These are phyloP conservation scores for Exephanes ischioxanthus DNA, from an alignment of 2,888 invertebrate genomes.

Conservation along the genomic window DNA sequence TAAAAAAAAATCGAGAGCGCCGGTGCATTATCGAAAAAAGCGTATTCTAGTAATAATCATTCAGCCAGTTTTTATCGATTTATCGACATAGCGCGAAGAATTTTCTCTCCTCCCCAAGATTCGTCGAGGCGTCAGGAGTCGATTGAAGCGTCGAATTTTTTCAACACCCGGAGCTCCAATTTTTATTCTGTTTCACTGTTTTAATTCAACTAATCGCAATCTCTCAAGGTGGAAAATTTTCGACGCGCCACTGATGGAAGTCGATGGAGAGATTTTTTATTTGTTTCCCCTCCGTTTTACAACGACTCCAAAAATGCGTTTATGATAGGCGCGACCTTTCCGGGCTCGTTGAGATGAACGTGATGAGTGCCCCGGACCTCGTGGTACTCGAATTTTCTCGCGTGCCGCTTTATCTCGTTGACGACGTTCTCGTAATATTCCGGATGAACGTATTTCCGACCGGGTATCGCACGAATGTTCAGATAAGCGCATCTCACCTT, in stretches of 20 bases:
- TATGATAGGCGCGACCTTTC: constrained; percentile 88
- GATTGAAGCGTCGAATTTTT: too few relatives aligned
- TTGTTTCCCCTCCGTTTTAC: not conserved
- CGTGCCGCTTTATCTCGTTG: constrained; percentile 87
- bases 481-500: constrained; percentile 92
- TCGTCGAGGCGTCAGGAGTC: too few relatives aligned
- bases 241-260: not conserved
- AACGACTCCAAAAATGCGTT: constrained; percentile 87
- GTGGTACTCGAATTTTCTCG: constrained; percentile 88
- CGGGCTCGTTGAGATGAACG: constrained; percentile 91
- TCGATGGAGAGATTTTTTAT: not conserved
- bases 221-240: constrained; percentile 15
- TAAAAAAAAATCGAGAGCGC: too few relatives aligned
- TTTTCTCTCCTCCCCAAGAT: too few relatives aligned
- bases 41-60: too few relatives aligned
- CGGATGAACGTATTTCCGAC: constrained; percentile 89
- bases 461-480: constrained; percentile 91
- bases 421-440: constrained; percentile 89
- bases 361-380: constrained; percentile 94
- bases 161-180: too few relatives aligned
- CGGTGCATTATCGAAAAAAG: too few relatives aligned
- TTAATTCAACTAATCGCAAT: not conserved
- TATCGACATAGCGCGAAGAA: too few relatives aligned
- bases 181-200: not conserved
- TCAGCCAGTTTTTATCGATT: too few relatives aligned